Conservation (phyloP, 2,888 invertebrate species). For the Erpobdella octoculata region DNA sequence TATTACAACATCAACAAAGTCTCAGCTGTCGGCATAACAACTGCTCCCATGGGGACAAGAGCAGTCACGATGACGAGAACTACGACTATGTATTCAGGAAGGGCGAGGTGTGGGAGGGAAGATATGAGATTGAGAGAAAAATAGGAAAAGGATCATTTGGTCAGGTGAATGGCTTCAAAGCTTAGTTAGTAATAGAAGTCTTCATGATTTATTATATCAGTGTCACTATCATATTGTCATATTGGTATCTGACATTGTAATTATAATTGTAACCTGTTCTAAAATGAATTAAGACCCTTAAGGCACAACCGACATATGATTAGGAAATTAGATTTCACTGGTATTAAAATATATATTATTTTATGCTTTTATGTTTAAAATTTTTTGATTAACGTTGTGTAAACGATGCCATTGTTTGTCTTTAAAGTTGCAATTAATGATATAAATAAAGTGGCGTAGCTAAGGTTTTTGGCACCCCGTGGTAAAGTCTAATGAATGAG, state of each 20-base stretch:
- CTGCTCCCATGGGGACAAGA: background rate
- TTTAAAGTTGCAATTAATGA: no score
- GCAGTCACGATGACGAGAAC: constrained; percentile 73
- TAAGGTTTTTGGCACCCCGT: no score
- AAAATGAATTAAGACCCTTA: constrained; percentile 67
- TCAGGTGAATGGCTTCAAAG: constrained; percentile 47
- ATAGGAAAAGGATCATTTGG: constrained; percentile 93
- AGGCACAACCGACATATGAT: no score
- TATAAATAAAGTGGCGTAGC: no score
- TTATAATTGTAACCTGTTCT: background rate
- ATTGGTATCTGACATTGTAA: background rate
- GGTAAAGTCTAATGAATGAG: no score
- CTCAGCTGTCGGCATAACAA: background rate
- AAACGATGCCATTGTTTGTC: no score
- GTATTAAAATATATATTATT: no score
- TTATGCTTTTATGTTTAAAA: no score
- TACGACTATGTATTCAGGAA: constrained; percentile 75
- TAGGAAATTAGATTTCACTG: no score
- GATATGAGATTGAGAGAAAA: constrained; percentile 96
- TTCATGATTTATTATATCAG: background rate
- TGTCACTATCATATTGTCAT: background rate
- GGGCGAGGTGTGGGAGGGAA: constrained; percentile 96
- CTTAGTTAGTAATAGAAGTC: background rate
- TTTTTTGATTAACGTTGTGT: no score
- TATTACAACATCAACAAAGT: no score